phyloP scores from a whole-genome alignment of 2,888 invertebrate species.

The Sesia bembeciformis region DNA sequence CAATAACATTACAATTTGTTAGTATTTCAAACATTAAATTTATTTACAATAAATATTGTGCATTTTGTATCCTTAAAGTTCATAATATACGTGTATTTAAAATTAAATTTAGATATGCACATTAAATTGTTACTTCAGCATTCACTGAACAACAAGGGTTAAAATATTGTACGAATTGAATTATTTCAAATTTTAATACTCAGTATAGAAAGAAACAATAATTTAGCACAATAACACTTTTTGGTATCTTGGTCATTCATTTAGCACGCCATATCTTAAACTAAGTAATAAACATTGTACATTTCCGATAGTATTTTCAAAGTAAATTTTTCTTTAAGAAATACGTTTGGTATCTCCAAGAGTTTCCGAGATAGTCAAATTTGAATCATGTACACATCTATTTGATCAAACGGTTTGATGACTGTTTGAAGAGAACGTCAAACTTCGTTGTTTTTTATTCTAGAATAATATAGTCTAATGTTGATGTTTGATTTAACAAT shows the following conservation, averaged over 20 bases:
- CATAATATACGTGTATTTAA: neutral
- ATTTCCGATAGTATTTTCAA: neutral
- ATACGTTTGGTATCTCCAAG: no score
- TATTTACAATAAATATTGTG: constrained; percentile 37
- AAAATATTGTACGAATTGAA: neutral
- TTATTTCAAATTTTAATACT: constrained; percentile 15
- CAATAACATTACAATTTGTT: constrained; percentile 35
- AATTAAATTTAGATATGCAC: neutral
- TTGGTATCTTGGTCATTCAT: constrained; percentile 55
- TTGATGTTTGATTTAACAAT: no score
- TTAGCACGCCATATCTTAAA: constrained; percentile 24
- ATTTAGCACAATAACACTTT: constrained; percentile 45
- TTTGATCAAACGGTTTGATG: no score
- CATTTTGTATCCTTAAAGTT: constrained; percentile 21
- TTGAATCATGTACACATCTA: no score
- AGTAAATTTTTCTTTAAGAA: neutral
- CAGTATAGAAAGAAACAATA: constrained; percentile 18
- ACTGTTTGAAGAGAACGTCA: no score
- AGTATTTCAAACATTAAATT: constrained; percentile 28
- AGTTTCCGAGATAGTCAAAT: no score
- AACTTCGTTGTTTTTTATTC: no score
- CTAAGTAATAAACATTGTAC: neutral
- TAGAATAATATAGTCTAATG: no score
- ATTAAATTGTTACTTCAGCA: neutral
- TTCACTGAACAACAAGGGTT: neutral